Conservation (phyloP, 2,888 invertebrate species). For the Osmoderma eremita region DNA sequence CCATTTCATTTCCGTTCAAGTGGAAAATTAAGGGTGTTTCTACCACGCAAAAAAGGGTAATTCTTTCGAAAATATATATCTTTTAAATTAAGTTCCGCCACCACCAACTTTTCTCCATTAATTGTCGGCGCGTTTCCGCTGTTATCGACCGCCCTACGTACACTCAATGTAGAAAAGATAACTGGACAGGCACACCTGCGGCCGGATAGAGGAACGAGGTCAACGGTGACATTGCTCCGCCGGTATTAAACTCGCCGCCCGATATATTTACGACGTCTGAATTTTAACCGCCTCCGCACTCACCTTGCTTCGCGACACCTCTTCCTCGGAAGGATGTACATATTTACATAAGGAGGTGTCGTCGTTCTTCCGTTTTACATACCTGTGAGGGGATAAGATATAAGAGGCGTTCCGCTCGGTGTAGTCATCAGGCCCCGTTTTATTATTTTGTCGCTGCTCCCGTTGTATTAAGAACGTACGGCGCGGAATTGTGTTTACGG, state of each 20-base stretch:
- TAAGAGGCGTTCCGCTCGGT: neutral
- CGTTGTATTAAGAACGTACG: conserved; percentile 58
- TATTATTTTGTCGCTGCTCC: conserved; percentile 51
- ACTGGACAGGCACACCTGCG: conserved; percentile 39
- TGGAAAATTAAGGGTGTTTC: too few species aligned
- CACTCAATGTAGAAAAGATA: neutral
- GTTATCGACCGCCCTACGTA: conserved; percentile 23
- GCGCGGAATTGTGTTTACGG: conserved; percentile 57
- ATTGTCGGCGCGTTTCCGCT: neutral
- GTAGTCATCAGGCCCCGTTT: too few species aligned
- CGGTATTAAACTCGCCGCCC: conserved; percentile 48
- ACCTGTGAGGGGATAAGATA: neutral
- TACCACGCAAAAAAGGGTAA: too few species aligned
- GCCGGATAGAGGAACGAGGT: conserved; percentile 27
- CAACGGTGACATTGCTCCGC: conserved; percentile 37
- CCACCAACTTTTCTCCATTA: conserved; percentile 25
- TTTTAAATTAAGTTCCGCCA: conserved; percentile 20
- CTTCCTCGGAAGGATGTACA: conserved; percentile 19
- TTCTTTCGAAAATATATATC: too few species aligned
- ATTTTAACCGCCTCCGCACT: conserved; percentile 44
- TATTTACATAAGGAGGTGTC: conserved; percentile 28
- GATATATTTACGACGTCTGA: conserved; percentile 50
- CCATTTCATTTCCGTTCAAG: too few species aligned
- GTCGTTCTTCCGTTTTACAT: neutral
- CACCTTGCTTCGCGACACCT: conserved; percentile 23